These are phyloP conservation scores for Neogale vison DNA, from an alignment of 2,113 vertebrate species.

Conservation along the genomic window DNA sequence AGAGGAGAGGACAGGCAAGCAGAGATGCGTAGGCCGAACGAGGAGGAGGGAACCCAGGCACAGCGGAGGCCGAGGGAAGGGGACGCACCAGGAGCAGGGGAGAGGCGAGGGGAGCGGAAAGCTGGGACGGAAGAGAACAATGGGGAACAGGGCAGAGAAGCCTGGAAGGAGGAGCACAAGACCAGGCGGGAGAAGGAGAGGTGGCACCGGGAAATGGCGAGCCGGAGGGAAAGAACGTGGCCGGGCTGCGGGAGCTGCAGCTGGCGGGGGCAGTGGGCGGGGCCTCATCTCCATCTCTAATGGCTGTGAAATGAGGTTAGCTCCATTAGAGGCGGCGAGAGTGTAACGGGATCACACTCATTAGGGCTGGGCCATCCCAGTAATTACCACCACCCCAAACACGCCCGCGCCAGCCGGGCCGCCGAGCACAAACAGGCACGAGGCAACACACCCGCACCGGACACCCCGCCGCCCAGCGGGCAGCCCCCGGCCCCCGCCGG, in stretches of 20 bases:
- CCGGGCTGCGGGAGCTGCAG: conserved; percentile 59
- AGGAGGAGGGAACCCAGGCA: background rate
- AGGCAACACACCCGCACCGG: background rate
- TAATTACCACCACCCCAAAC: conserved; percentile 80
- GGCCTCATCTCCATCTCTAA: conserved; percentile 79
- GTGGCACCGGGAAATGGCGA: conserved; percentile 1
- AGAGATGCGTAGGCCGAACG: background rate
- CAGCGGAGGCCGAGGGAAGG: background rate
- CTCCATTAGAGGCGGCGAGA: conserved; percentile 78
- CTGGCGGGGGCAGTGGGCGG: conserved; percentile 70
- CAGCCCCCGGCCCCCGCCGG: background rate
- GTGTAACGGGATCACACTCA: conserved; percentile 81
- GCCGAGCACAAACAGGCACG: conserved; percentile 24
- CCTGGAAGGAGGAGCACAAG: background rate
- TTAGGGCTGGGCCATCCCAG: conserved; percentile 78
- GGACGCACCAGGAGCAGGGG: background rate
- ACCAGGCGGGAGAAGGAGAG: background rate
- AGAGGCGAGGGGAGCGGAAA: background rate
- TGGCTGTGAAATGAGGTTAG: conserved; percentile 83
- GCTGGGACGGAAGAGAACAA: conserved; percentile 37
- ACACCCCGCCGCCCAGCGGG: background rate
- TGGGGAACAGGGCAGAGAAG: conserved; percentile 32
- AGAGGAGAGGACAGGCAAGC: background rate
- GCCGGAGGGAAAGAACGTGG: conserved; percentile 6
- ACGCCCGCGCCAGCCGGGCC: conserved; percentile 54